phyloP scores from a whole-genome alignment of 2,113 vertebrate species.

The Periophthalmodon schlosseri region DNA sequence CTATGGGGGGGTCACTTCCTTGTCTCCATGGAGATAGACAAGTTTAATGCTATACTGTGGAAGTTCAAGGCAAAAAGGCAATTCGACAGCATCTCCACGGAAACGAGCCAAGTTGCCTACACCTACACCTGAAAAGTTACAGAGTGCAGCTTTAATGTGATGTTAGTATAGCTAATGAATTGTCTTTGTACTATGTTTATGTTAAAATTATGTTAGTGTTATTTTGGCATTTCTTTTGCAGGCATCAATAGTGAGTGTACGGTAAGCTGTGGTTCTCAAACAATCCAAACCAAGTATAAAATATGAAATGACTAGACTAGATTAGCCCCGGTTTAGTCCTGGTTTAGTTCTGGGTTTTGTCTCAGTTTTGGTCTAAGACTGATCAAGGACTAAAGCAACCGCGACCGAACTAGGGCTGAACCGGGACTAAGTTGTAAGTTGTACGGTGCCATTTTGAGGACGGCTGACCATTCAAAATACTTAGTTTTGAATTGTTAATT shows the following conservation, averaged over 20 bases:
- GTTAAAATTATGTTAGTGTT: background rate
- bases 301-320: background rate
- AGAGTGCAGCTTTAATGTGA: background rate
- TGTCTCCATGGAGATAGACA: no score
- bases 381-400: no score
- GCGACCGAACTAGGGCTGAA: background rate
- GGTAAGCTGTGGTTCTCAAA: background rate
- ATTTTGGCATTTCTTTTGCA: background rate
- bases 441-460: no score
- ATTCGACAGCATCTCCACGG: background rate
- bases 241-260: background rate
- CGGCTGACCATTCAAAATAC: no score
- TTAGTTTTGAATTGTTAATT: no score
- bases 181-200: background rate
- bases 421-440: no score
- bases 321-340: no score
- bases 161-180: background rate
- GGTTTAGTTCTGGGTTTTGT: no score
- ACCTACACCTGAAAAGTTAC: background rate
- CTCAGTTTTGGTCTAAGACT: no score
- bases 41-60: no score
- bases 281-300: background rate
- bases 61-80: no score
- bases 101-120: background rate
- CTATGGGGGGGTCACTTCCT: no score